A percentile compares a stretch with the other conserved stretches of the same genome.
These are phyloP conservation scores for Helicoverpa armigera DNA, from an alignment of 1,140 invertebrate species.

Conservation along the genomic window DNA sequence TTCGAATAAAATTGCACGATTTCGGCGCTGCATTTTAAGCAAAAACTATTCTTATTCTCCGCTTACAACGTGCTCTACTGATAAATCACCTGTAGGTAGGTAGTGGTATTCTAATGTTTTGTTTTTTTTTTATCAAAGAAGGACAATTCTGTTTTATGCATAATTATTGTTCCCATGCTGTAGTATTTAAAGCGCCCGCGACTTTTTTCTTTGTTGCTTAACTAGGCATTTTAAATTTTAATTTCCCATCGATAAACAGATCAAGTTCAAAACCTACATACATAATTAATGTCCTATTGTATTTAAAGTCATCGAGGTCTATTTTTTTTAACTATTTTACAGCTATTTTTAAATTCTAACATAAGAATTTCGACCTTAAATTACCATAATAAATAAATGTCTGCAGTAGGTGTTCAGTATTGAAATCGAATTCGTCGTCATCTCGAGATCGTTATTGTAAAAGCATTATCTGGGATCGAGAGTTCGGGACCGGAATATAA, in stretches of 20 bases:
- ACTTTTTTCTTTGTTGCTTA: conserved; percentile 1
- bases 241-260: conserved; percentile 36
- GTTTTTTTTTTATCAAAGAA: no score
- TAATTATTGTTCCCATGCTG: neutral
- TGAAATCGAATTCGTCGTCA: conserved; percentile 74
- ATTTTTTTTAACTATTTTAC: conserved; percentile 42
- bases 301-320: conserved; percentile 10
- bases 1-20: conserved; percentile 53
- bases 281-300: conserved; percentile 45
- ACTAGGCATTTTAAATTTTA: neutral
- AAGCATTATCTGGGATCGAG: conserved; percentile 79
- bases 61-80: neutral
- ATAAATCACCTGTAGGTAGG: neutral
- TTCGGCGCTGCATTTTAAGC: conserved; percentile 52
- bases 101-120: neutral
- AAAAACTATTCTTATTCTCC: conserved; percentile 16
- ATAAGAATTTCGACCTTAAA: conserved; percentile 49
- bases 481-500: conserved; percentile 75
- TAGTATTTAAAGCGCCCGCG: neutral
- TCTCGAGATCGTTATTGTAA: conserved; percentile 78
- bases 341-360: conserved; percentile 54
- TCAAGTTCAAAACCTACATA: conserved; percentile 23
- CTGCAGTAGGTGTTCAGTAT: conserved; percentile 59
- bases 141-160: neutral
- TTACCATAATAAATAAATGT: conserved; percentile 68